A percentile compares a stretch with the other conserved stretches of the same genome.
Evolutionary conservation across 2,797 vertebrate species (phyloP).

Genomic region (Gallinago nigripennis): DNA sequence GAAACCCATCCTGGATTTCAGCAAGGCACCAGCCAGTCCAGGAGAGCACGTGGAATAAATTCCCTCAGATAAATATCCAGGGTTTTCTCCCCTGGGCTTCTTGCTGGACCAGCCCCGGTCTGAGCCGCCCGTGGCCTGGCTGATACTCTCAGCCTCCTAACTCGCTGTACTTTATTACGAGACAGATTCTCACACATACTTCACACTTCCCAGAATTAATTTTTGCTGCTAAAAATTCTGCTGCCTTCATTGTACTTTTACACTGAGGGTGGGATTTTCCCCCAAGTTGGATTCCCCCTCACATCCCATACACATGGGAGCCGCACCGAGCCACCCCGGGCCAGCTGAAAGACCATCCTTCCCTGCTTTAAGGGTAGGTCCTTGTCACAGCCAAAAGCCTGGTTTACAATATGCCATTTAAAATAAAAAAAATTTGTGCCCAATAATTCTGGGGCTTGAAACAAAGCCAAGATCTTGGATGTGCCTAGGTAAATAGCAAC

Average conservation of each 20-base stretch:
- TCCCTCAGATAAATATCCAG: background rate
- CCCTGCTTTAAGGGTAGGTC: background rate
- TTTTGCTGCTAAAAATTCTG: background rate
- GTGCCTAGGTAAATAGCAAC: background rate
- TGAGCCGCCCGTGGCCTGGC: background rate
- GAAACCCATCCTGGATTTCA: background rate
- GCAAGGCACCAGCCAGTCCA: background rate
- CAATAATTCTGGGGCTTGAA: background rate
- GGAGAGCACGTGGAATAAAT: background rate
- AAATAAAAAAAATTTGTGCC: background rate
- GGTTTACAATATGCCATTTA: background rate
- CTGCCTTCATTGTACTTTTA: background rate
- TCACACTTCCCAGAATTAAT: background rate
- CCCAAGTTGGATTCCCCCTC: background rate
- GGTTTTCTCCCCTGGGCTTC: background rate
- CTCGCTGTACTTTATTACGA: accelerated
- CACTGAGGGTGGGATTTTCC: background rate
- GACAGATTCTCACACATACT: background rate
- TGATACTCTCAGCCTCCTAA: background rate
- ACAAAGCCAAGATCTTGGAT: background rate
- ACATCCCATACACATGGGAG: background rate
- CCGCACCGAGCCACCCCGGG: background rate
- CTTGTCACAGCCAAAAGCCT: background rate
- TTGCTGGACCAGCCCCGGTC: background rate
- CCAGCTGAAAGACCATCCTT: background rate